Evolutionary conservation across 1,140 invertebrate genomes (phyloP), one percentile per base, ranked within the genome.

Genomic region (Drosophila novamexicana): DNA sequence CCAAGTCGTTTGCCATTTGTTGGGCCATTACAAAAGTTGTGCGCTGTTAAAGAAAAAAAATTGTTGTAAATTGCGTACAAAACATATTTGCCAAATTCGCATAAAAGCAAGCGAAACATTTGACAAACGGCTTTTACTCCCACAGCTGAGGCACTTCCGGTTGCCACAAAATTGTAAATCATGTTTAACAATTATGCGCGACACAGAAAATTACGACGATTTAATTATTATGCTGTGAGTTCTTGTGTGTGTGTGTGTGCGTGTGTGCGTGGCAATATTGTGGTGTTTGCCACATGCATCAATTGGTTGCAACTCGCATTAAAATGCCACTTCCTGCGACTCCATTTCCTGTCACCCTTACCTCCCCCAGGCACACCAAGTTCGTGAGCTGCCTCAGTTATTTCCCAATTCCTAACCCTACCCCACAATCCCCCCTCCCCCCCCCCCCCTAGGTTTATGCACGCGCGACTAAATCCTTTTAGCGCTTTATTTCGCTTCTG

Each of bases 401-500:
- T 58, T 45, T 34, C 1, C 40, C 22, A 39, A 16, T 9, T 36
- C 7, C 56, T n/a, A 29, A 29, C 7, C 4, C 45, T 10, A 22
- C 45, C 2, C 18, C 8, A 2, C 40, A 12, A 4, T 18, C 22
- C 14, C 45, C 2, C 18, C 8, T 0, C 40, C 18, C 18, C 18
- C 40, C 18, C 18, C 18, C 4, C 10, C n/a, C 5, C 14, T 32
- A 7, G 32, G 10, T 54, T 69, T 58, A 50, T 34, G 44, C 32
- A 71, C 53, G 61, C 57, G 68, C 65, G 53, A 66, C 75, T 78
- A 88, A 88, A 88, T 89, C 80, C 84, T 89, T 89, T 88, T 88
- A 81, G 74, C 84, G 84, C 80, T 89, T 88, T 88, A 89, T 89
- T 89, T 61, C 74, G 77, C 77, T 84, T 83, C 76, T 89, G 70